Conservation (phyloP, 2,888 invertebrate species). For the Gandaritis pyraliata region DNA sequence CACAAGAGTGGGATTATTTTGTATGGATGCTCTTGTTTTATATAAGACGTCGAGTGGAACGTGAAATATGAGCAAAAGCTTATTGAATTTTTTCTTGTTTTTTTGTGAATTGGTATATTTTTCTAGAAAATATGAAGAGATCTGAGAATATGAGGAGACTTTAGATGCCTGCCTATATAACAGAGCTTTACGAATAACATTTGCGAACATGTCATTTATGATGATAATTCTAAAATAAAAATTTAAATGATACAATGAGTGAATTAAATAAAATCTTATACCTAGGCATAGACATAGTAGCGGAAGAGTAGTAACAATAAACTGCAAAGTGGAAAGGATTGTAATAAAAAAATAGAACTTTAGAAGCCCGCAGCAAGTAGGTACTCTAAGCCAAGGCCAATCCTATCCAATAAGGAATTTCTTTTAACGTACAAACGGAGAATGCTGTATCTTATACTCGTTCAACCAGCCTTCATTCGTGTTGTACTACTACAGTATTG, state of each 20-base stretch:
- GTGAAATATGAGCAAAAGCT: constrained; percentile 3
- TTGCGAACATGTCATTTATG: too few species aligned
- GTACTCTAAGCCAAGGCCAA: constrained; percentile 11
- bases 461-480: constrained; percentile 18
- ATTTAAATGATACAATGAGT: too few species aligned
- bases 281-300: background rate
- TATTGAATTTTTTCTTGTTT: background rate
- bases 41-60: constrained; percentile 8
- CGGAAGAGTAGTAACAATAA: background rate
- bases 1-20: constrained; percentile 26
- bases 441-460: constrained; percentile 17
- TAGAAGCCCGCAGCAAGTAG: constrained; percentile 14
- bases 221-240: too few species aligned
- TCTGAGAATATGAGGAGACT: too few species aligned
- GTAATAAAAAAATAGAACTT: constrained; percentile 6
- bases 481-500: constrained; percentile 13
- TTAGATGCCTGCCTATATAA: too few species aligned
- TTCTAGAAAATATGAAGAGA: background rate
- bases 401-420: constrained; percentile 29
- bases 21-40: constrained; percentile 22
- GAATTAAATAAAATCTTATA: background rate
- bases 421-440: constrained; percentile 16
- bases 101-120: background rate
- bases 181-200: too few species aligned
- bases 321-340: constrained; percentile 1